Percentiles rank a stretch among this genome's conserved stretches.
phyloP scores from a whole-genome alignment of 2,888 invertebrate genomes.

The Neocrepidodera transversa region DNA sequence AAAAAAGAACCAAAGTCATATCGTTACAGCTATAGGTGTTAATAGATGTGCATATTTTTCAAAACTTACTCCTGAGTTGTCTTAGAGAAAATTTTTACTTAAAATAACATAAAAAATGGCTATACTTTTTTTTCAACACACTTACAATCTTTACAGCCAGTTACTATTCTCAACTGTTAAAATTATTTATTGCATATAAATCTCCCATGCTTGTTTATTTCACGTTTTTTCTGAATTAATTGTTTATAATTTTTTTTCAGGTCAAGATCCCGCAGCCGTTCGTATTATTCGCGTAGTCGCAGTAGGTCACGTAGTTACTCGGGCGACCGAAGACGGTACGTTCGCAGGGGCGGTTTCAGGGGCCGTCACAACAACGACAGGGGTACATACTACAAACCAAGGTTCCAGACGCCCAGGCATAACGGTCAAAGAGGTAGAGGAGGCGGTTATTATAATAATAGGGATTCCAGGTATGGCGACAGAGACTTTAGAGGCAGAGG shows the following conservation, averaged over 20 bases:
- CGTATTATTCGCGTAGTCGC: constrained; percentile 66
- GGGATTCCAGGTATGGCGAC: constrained; percentile 56
- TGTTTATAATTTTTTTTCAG: not conserved
- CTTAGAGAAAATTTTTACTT: no score
- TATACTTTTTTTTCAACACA: no score
- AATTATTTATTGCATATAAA: no score
- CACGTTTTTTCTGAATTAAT: no score
- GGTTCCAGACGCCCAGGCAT: constrained; percentile 71
- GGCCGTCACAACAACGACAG: constrained; percentile 66
- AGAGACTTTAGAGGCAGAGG: constrained; percentile 58
- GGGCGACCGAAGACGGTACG: constrained; percentile 57
- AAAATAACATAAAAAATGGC: no score
- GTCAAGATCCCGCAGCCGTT: constrained; percentile 59
- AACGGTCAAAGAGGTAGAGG: constrained; percentile 62
- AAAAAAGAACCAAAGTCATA: no score
- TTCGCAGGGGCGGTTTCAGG: constrained; percentile 61
- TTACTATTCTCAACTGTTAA: no score
- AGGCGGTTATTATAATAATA: constrained; percentile 55
- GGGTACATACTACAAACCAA: constrained; percentile 80
- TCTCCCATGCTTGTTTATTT: no score
- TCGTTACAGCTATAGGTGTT: no score
- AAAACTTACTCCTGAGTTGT: no score
- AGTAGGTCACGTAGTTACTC: constrained; percentile 65
- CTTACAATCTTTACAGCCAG: no score
- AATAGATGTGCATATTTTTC: no score